phyloP scores from a whole-genome alignment of 2,888 invertebrate genomes.

The Lasioglossum morio region DNA sequence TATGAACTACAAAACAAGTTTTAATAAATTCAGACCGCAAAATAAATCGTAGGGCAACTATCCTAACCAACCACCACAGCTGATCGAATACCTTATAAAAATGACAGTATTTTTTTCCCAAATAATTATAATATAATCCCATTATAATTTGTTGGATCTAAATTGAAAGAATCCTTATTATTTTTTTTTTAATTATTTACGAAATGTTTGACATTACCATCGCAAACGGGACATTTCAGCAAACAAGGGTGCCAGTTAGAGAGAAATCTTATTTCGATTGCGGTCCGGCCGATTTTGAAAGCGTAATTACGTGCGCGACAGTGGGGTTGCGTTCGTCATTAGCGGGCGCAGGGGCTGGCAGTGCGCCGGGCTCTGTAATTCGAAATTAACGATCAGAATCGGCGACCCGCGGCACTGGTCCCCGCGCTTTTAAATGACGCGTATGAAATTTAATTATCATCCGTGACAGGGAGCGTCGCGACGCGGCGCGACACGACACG shows the following conservation, averaged over 20 bases:
- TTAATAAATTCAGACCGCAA: too few relatives aligned
- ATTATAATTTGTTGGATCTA: too few relatives aligned
- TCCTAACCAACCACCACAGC: too few relatives aligned
- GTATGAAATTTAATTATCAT: constrained; percentile 64
- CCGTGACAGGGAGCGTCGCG: constrained; percentile 4
- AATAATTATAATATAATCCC: too few relatives aligned
- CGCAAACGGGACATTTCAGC: background rate
- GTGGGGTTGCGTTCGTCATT: background rate
- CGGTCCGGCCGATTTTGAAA: background rate
- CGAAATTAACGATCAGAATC: constrained; percentile 9
- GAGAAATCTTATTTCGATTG: background rate
- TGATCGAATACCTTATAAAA: too few relatives aligned
- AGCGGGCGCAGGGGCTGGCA: background rate
- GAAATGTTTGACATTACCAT: too few relatives aligned
- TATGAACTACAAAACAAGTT: too few relatives aligned
- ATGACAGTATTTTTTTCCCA: too few relatives aligned
- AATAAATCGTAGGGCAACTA: too few relatives aligned
- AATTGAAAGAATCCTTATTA: too few relatives aligned
- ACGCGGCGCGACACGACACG: background rate
- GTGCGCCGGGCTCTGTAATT: background rate
- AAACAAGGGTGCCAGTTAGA: background rate
- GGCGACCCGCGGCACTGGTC: background rate
- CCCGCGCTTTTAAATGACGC: constrained; percentile 35
- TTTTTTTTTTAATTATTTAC: too few relatives aligned
- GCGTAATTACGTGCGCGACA: background rate